Conservation (phyloP, 1,140 invertebrate species). For the Pteromalus puparum region DNA sequence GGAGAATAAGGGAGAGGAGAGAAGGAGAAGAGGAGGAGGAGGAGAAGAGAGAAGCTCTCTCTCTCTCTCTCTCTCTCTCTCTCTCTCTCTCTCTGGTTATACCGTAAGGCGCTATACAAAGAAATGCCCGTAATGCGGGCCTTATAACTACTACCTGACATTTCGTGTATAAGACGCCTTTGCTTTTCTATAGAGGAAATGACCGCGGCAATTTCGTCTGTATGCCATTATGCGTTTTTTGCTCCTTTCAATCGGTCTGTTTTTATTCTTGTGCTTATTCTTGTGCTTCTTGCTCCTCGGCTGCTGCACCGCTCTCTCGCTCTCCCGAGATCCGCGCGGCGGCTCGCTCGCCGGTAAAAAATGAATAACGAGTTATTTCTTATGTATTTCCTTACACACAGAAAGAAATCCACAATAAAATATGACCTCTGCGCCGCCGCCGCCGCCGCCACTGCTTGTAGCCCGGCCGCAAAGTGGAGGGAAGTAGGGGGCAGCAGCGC, state of each 20-base stretch:
- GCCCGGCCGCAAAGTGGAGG: not conserved
- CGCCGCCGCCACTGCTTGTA: not conserved
- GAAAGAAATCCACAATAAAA: constrained; percentile 25
- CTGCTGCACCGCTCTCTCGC: not conserved
- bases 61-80: too few relatives aligned
- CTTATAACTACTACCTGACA: constrained; percentile 44
- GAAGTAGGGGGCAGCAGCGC: not conserved
- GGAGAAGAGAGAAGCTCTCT: not conserved
- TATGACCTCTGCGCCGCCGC: constrained; percentile 8
- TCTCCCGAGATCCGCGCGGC: not conserved
- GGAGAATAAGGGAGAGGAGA: constrained; percentile 55
- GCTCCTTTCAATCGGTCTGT: constrained; percentile 43
- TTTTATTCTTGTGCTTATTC: constrained; percentile 38
- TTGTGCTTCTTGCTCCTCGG: constrained; percentile 10
- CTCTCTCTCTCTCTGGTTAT: not conserved
- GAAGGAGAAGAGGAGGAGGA: constrained; percentile 5
- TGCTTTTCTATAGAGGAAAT: constrained; percentile 44
- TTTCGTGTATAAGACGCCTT: constrained; percentile 44
- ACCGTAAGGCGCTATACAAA: constrained; percentile 36
- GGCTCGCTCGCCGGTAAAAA: constrained; percentile 5
- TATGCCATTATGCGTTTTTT: constrained; percentile 45
- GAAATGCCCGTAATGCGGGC: constrained; percentile 41
- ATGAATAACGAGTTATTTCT: constrained; percentile 39
- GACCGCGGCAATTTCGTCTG: constrained; percentile 44
- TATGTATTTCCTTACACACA: constrained; percentile 19